Percentiles rank a stretch among this genome's conserved stretches.
phyloP scores from a whole-genome alignment of 92 coral and sea anemone genomes.

The Zoanthus sansibaricus region DNA sequence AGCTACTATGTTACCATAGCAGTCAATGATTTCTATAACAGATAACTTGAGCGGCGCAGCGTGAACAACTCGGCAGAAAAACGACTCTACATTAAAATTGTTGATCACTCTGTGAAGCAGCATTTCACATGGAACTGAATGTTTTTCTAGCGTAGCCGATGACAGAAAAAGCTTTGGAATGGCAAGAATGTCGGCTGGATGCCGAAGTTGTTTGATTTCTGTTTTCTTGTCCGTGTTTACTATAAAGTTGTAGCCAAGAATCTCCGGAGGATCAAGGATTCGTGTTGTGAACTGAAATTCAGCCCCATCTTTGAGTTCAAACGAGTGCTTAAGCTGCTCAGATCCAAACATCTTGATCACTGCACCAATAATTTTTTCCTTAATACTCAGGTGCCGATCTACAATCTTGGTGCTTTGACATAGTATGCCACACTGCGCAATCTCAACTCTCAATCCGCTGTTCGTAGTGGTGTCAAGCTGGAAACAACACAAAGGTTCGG shows the following conservation, averaged over 20 bases:
- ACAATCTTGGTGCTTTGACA: slow-evolving; percentile 7
- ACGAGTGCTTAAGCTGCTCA: slow-evolving; percentile 12
- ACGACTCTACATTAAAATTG: slow-evolving; percentile 1
- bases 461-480: slow-evolving; percentile 16
- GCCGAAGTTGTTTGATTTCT: slow-evolving; percentile 22
- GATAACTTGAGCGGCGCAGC: slow-evolving; percentile 52
- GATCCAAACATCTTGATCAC: slow-evolving; percentile 22
- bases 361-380: slow-evolving; percentile 7
- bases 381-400: slow-evolving; percentile 5
- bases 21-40: slow-evolving; percentile 53
- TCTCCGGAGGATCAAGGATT: slow-evolving; percentile 32
- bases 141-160: neutral
- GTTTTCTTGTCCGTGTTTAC: neutral
- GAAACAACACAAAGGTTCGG: slow-evolving; percentile 36
- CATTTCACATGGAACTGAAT: slow-evolving; percentile 33
- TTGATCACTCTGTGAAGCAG: slow-evolving; percentile 32
- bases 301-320: slow-evolving; percentile 16
- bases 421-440: slow-evolving; percentile 11
- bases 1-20: slow-evolving; percentile 59
- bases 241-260: slow-evolving; percentile 23
- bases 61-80: slow-evolving; percentile 57
- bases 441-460: slow-evolving; percentile 20
- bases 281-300: slow-evolving; percentile 19
- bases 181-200: slow-evolving; percentile 25
- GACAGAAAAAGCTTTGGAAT: slow-evolving; percentile 35